Conservation (phyloP, 2,113 vertebrate species). For the Apodemus speciosus region DNA sequence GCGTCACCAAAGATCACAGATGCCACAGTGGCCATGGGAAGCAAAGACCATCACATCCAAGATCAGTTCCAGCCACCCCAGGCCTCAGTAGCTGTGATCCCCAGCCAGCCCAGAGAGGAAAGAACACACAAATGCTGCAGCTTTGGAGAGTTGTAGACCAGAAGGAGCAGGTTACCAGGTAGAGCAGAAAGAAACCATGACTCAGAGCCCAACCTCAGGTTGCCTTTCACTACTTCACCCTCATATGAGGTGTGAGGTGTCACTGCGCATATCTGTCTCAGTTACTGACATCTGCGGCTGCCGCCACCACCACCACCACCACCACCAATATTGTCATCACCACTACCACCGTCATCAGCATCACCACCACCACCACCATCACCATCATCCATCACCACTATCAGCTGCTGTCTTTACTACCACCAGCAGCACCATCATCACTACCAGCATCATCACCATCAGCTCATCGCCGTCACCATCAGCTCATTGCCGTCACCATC, state of each 20-base stretch:
- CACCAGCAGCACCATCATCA: neutral
- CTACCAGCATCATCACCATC: neutral
- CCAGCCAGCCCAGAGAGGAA: neutral
- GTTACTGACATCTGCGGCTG: too few relatives aligned
- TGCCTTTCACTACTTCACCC: neutral
- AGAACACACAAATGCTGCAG: accelerated
- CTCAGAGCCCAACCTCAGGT: neutral
- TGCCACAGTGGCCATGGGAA: neutral
- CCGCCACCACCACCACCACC: too few relatives aligned
- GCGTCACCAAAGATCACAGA: neutral
- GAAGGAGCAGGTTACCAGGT: neutral
- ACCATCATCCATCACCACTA: neutral
- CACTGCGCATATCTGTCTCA: neutral
- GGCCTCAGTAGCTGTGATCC: accelerated
- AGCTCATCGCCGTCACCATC: neutral
- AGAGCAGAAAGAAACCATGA: neutral
- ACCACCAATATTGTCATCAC: neutral
- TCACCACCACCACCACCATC: neutral
- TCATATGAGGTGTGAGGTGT: neutral
- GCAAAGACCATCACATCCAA: neutral
- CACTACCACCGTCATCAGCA: neutral
- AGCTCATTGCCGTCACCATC: neutral
- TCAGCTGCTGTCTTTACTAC: neutral
- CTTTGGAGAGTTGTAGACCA: neutral
- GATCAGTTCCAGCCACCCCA: too few relatives aligned